These are phyloP conservation scores for Argentina silus DNA, from an alignment of 2,797 vertebrate species.

Conservation along the genomic window DNA sequence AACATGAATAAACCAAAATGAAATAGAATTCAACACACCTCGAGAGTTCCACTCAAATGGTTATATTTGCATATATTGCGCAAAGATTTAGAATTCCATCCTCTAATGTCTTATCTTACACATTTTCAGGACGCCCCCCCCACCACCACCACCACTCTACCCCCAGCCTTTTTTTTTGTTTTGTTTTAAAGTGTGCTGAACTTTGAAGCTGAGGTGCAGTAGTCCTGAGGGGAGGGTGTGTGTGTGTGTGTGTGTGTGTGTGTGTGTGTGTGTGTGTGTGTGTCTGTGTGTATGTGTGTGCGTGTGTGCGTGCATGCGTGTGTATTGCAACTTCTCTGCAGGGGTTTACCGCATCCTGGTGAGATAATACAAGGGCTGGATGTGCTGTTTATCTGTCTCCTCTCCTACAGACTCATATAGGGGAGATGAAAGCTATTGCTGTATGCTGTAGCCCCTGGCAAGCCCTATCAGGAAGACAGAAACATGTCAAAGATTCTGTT, in stretches of 20 bases:
- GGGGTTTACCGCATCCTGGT: background rate
- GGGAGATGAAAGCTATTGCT: background rate
- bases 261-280: too few species aligned
- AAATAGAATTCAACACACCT: background rate
- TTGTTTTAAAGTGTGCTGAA: background rate
- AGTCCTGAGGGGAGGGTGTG: background rate
- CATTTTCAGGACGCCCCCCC: background rate
- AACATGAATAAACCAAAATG: background rate
- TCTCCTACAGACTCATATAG: background rate
- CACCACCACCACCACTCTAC: too few species aligned
- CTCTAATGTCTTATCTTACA: background rate
- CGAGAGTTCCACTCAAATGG: background rate
- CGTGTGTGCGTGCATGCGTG: too few species aligned
- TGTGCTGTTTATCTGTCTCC: background rate
- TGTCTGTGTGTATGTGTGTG: too few species aligned
- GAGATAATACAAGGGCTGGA: too few species aligned
- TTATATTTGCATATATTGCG: background rate
- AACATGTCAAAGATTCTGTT: constrained; percentile 14
- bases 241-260: too few species aligned
- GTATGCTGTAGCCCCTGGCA: background rate
- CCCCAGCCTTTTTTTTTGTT: background rate
- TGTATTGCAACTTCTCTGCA: background rate
- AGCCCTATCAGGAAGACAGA: background rate
- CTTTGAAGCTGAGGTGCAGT: background rate
- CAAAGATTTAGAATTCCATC: background rate